Evolutionary conservation across 1,140 invertebrate genomes (phyloP).

Genomic region (Sesamia nonagrioides): DNA sequence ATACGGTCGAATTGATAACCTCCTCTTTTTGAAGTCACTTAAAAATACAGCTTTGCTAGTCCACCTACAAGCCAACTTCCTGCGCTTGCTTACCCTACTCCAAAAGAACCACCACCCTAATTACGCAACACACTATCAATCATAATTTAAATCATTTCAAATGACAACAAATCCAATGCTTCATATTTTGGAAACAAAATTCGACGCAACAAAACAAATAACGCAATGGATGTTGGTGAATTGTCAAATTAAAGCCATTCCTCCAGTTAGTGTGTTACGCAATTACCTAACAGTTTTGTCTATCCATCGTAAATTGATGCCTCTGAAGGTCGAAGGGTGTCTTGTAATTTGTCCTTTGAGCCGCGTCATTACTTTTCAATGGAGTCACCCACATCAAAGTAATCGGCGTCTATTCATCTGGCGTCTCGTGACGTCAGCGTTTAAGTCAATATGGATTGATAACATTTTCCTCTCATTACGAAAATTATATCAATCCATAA

Average conservation of each 20-base stretch:
- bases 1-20: no score
- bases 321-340: neutral
- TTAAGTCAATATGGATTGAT: neutral
- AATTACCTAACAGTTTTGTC: neutral
- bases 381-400: conserved; percentile 18
- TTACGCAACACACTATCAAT: no score
- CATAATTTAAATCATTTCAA: no score
- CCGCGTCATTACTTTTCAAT: conserved; percentile 25
- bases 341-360: conserved; percentile 34
- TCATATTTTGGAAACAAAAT: no score
- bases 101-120: no score
- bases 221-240: no score
- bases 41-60: neutral
- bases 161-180: no score
- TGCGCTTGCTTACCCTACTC: neutral
- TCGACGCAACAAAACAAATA: no score
- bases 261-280: no score
- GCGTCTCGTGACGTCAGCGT: conserved; percentile 1
- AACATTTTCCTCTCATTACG: neutral
- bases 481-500: no score
- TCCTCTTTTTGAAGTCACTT: no score
- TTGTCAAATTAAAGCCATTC: no score
- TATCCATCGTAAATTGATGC: conserved; percentile 10
- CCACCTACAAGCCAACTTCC: neutral
- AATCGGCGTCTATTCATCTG: conserved; percentile 16